Conservation (phyloP, 2,797 vertebrate genomes). For the Potorous gilbertii region DNA sequence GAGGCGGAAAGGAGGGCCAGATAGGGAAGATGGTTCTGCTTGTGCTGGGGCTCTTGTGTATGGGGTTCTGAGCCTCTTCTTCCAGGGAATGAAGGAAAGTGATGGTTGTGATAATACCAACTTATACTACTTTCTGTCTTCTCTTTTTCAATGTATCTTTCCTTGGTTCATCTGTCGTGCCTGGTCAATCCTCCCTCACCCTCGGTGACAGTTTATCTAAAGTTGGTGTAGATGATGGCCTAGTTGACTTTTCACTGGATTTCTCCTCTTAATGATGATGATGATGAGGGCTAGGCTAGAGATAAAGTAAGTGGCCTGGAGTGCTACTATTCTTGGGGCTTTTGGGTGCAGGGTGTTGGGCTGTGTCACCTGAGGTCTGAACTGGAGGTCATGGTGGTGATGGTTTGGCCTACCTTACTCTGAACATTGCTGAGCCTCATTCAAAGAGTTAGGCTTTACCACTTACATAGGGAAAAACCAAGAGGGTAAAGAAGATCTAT, state of each 20-base stretch:
- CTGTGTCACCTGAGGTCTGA: neutral
- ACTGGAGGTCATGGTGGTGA: neutral
- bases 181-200: neutral
- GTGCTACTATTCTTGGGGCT: too few relatives aligned
- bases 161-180: neutral
- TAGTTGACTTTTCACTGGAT: neutral
- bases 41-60: too few relatives aligned
- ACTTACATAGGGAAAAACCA: neutral
- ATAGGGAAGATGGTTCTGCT: too few relatives aligned
- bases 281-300: neutral
- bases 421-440: neutral
- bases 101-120: too few relatives aligned
- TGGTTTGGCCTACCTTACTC: neutral
- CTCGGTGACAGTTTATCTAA: neutral
- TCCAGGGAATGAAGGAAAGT: too few relatives aligned
- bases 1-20: too few relatives aligned
- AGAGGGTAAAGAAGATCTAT: neutral
- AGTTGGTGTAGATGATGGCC: neutral
- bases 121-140: too few relatives aligned
- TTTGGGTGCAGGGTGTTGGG: neutral
- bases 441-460: neutral
- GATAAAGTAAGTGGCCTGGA: neutral
- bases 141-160: neutral
- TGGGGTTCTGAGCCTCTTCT: too few relatives aligned
- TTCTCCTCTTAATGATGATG: neutral